Percentiles rank a stretch among this genome's conserved stretches.
Evolutionary conservation across 2,797 vertebrate genomes (phyloP).

Genomic region (Agapornis canus): DNA sequence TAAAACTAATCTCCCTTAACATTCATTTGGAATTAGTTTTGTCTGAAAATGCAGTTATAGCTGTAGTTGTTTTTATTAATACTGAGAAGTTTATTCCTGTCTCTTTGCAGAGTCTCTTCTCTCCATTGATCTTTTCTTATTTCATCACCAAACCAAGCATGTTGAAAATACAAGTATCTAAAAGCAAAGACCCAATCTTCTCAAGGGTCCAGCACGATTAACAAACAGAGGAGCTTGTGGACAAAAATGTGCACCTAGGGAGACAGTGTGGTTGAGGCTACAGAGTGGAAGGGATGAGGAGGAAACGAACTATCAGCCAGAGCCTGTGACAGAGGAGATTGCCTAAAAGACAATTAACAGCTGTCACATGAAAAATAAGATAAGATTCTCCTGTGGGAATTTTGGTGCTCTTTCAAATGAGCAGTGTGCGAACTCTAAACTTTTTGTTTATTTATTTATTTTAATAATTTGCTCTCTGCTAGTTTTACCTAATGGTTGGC

Average conservation of each 20-base stretch:
- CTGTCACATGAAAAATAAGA: not conserved
- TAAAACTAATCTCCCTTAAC: not conserved
- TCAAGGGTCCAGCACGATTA: not conserved
- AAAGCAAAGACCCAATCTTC: not conserved
- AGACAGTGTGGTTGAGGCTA: not conserved
- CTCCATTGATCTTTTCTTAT: not conserved
- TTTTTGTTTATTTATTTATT: not conserved
- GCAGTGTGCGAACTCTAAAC: not conserved
- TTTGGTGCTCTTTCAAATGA: not conserved
- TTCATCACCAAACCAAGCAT: not conserved
- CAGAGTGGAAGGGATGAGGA: not conserved
- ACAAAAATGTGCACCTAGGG: not conserved
- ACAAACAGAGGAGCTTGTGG: not conserved
- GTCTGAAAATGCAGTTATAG: not conserved
- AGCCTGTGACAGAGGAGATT: not conserved
- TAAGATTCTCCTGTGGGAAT: not conserved
- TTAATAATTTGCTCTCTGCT: not conserved
- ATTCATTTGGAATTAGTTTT: not conserved
- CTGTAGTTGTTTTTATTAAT: not conserved
- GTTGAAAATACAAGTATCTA: constrained; percentile 23
- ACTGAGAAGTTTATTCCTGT: not conserved
- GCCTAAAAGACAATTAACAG: not conserved
- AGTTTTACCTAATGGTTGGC: not conserved
- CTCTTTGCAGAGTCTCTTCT: not conserved
- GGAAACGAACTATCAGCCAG: not conserved